Percentiles rank a stretch among this genome's conserved stretches.
Evolutionary conservation across 2,797 vertebrate genomes (phyloP).

Genomic region (Gobio occitaniae): DNA sequence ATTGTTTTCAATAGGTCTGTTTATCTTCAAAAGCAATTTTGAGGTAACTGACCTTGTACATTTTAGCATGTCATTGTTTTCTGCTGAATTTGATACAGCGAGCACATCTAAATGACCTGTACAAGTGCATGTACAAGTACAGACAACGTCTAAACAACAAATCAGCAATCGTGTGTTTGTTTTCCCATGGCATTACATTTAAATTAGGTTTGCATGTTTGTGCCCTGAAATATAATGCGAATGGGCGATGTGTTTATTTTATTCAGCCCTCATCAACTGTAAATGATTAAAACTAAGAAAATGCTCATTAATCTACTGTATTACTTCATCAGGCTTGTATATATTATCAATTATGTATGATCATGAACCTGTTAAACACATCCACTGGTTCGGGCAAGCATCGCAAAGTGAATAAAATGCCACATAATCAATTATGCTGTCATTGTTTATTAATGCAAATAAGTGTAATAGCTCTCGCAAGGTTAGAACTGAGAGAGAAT

Average conservation of each 20-base stretch:
- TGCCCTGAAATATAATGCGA: not conserved
- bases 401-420: slow-evolving; percentile 11
- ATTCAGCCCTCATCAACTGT: slow-evolving; percentile 20
- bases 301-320: slow-evolving; percentile 19
- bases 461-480: not conserved
- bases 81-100: not conserved
- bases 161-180: not conserved
- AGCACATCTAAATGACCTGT: not conserved
- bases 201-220: not conserved
- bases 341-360: slow-evolving; percentile 42
- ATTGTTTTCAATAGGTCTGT: not conserved
- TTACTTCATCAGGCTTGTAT: slow-evolving; percentile 18
- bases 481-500: not conserved
- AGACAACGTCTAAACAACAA: not conserved
- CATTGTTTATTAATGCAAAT: slow-evolving; percentile 38
- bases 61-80: not conserved
- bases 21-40: not conserved
- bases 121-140: not conserved
- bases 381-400: slow-evolving; percentile 16
- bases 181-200: not conserved
- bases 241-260: slow-evolving; percentile 14
- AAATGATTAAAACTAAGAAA: slow-evolving; percentile 6
- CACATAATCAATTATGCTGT: slow-evolving; percentile 31
- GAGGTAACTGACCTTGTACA: not conserved
- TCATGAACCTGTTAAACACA: slow-evolving; percentile 33